Percentiles rank a stretch among this genome's conserved stretches.
Conservation (phyloP, 2,888 invertebrate genomes). For the Antheraea assamensis region DNA sequence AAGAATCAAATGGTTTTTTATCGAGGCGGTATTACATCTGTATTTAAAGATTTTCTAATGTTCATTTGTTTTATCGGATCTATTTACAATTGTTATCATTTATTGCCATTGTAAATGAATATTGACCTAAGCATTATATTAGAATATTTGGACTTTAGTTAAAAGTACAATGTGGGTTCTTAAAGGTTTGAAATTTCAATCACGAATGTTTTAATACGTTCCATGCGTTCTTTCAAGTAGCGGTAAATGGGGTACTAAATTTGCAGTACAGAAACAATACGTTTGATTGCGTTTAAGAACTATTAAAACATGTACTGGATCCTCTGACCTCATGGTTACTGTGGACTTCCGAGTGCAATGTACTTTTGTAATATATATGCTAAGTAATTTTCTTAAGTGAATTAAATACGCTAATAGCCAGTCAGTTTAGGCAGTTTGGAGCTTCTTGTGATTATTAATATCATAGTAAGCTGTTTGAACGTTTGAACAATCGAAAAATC, state of each 20-base stretch:
- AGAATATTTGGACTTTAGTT: too few relatives aligned
- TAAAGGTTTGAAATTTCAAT: too few relatives aligned
- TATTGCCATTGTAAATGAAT: neutral
- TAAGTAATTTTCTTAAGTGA: too few relatives aligned
- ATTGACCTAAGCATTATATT: too few relatives aligned
- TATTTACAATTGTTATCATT: neutral
- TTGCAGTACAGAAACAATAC: neutral
- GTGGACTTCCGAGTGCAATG: neutral
- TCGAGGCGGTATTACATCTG: conserved; percentile 28
- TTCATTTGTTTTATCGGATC: neutral
- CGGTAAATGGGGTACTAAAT: neutral
- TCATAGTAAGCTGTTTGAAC: too few relatives aligned
- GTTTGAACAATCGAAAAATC: too few relatives aligned
- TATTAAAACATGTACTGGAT: neutral
- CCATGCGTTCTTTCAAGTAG: neutral
- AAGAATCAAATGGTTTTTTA: conserved; percentile 37
- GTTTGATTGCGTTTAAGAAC: neutral
- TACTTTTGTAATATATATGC: neutral
- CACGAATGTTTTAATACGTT: neutral
- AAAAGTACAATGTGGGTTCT: too few relatives aligned
- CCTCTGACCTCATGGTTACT: neutral
- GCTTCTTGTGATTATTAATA: too few relatives aligned
- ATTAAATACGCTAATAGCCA: too few relatives aligned
- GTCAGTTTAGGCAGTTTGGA: too few relatives aligned
- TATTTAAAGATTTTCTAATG: conserved; percentile 1